phyloP scores from a whole-genome alignment of 2,113 vertebrate species.

The Clarias batrachus region DNA sequence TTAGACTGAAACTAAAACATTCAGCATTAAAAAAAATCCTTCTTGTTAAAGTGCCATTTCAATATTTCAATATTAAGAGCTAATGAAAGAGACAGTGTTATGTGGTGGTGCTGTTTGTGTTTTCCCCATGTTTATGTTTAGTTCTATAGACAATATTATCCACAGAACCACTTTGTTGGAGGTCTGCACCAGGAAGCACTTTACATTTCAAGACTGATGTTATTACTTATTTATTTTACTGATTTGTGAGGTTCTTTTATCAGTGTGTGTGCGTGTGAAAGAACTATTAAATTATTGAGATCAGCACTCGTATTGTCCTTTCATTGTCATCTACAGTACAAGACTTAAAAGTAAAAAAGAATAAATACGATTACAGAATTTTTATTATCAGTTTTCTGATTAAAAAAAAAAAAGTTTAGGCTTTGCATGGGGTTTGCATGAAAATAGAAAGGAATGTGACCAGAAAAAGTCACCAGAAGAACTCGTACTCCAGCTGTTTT shows the following conservation, averaged over 20 bases:
- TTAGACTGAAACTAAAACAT: too few relatives aligned
- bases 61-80: not conserved
- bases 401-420: too few relatives aligned
- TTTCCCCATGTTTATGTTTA: not conserved
- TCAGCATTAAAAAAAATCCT: too few relatives aligned
- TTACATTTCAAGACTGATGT: conserved; percentile 50
- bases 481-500: too few relatives aligned
- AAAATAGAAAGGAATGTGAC: too few relatives aligned
- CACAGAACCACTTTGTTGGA: conserved; percentile 9
- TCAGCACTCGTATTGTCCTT: not conserved
- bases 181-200: conserved; percentile 60
- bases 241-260: conserved; percentile 69
- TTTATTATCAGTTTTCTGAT: too few relatives aligned
- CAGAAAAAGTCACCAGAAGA: too few relatives aligned
- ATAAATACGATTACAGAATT: too few relatives aligned
- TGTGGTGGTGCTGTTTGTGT: not conserved
- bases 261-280: conserved; percentile 35
- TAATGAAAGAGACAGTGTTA: not conserved
- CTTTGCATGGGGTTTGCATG: too few relatives aligned
- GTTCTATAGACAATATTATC: not conserved
- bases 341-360: too few relatives aligned
- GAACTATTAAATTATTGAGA: conserved; percentile 48
- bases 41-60: not conserved
- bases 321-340: not conserved
- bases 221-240: conserved; percentile 64